phyloP scores from a whole-genome alignment of 2,888 invertebrate species.

The Tortricodes alternella region DNA sequence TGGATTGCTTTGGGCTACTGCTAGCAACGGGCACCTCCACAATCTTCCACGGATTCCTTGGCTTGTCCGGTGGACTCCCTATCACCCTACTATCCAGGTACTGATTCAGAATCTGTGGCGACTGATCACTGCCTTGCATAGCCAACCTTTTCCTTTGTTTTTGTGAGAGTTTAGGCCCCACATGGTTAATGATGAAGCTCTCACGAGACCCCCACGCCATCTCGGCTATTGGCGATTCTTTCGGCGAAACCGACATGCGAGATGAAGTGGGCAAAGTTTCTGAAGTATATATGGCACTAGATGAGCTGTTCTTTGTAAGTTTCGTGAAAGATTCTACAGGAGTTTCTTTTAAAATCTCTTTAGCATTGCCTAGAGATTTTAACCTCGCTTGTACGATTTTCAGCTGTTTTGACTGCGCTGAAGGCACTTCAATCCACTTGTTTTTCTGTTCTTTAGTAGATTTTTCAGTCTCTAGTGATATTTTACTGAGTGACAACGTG shows the following conservation, averaged over 20 bases:
- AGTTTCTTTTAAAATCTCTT: conserved; percentile 65
- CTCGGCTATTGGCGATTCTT: conserved; percentile 54
- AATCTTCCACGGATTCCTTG: conserved; percentile 77
- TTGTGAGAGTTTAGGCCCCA: conserved; percentile 84
- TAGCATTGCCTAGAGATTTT: conserved; percentile 67
- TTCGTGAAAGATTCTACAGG: conserved; percentile 65
- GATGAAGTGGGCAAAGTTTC: conserved; percentile 47
- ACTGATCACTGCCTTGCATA: conserved; percentile 63
- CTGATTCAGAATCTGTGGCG: conserved; percentile 55
- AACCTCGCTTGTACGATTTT: conserved; percentile 76
- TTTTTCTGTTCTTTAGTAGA: conserved; percentile 51
- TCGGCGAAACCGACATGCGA: conserved; percentile 64
- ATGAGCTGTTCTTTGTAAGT: conserved; percentile 59
- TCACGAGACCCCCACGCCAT: conserved; percentile 58
- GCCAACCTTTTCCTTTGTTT: conserved; percentile 85
- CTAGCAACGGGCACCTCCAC: conserved; percentile 55
- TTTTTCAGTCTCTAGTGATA: conserved; percentile 59
- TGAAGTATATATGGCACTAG: conserved; percentile 46
- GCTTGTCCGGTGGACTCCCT: conserved; percentile 66
- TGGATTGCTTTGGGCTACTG: conserved; percentile 66
- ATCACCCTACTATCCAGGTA: conserved; percentile 54
- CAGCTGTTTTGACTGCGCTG: conserved; percentile 70
- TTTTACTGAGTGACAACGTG: conserved; percentile 64
- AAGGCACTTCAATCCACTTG: conserved; percentile 77
- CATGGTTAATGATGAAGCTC: conserved; percentile 63